Evolutionary conservation across 2,797 vertebrate species (phyloP), one percentile per base, ranked within the genome.

Genomic region (Eulemur rubriventer): DNA sequence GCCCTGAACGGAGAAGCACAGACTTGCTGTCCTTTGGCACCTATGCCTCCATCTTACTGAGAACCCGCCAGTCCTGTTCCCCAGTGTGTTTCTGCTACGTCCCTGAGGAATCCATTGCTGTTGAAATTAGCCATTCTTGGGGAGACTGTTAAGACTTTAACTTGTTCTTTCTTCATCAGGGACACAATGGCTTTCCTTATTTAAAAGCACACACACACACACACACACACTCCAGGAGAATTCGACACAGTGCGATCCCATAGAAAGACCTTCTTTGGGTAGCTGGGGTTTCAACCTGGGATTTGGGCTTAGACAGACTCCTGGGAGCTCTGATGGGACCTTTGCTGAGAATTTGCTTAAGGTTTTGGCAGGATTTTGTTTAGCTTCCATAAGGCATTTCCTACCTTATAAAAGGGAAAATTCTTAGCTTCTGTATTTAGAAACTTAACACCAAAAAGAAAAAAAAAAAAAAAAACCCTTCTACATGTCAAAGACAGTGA

Each of bases 151-250:
- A 4, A 97, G 95, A 88, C 0, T 28, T 94, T 96, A 63, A 70
- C 89, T 96, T 94, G 70, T 52, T n/a, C 30, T 96, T 96, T 98
- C 96, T 95, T 97, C 95, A 96, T 94, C 67, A 96, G 93, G 43
- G 46, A 67, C 94, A 94, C 70, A 97, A 95, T 95, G 97, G 89
- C 50, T 95, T 95, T 97, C 63, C 93, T 96, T 96, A 96, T 33
- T 67, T 57, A 83, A 80, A 87, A 22, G 33, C 1, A 85, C 0
- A n/a, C 94, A 97, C 75, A 94, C 57, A 85, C 18, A 96, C 95
- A 96, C 93, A 65, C 38, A 76, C 38, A 97, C 95, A 94, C 79
- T 57, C 9, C 28, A 38, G 11, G 52, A 72, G 55, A 72, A 73
- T 35, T 16, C 50, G 35, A 65, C 73, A 76, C 80, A 88, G 92